Percentiles rank a stretch among this genome's conserved stretches.
Evolutionary conservation across 1,140 invertebrate genomes (phyloP).

Genomic region (Drosophila willistoni): DNA sequence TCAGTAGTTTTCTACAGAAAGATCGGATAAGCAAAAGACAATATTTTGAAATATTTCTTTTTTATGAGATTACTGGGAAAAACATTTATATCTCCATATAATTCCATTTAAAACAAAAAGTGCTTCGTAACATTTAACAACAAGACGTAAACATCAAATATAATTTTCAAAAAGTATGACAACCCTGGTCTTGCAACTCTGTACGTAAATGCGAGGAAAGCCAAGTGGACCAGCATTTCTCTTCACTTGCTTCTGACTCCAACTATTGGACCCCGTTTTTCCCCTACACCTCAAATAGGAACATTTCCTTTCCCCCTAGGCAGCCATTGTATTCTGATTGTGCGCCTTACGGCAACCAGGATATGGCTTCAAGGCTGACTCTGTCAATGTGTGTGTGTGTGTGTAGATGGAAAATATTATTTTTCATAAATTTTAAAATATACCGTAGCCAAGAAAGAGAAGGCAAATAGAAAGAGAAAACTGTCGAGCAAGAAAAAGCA

Average conservation of each 20-base stretch:
- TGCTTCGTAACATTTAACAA: too few relatives aligned
- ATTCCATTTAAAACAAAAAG: too few relatives aligned
- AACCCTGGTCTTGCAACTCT: slow-evolving; percentile 61
- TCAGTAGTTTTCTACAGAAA: too few relatives aligned
- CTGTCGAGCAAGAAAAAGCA: slow-evolving; percentile 14
- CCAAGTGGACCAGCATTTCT: slow-evolving; percentile 45
- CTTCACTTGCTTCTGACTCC: not conserved
- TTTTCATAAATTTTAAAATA: slow-evolving; percentile 82
- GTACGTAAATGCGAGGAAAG: slow-evolving; percentile 67
- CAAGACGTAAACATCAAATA: too few relatives aligned
- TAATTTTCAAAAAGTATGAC: slow-evolving; percentile 13
- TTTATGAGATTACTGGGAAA: too few relatives aligned
- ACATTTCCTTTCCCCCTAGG: slow-evolving; percentile 34
- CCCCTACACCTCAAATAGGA: not conserved
- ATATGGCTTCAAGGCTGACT: slow-evolving; percentile 40
- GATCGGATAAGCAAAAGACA: too few relatives aligned
- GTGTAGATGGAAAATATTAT: slow-evolving; percentile 78
- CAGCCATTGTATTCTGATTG: slow-evolving; percentile 80
- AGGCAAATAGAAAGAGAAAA: slow-evolving; percentile 14
- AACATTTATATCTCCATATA: too few relatives aligned
- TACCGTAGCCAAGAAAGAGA: slow-evolving; percentile 43
- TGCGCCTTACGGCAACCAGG: slow-evolving; percentile 62
- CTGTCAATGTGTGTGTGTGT: slow-evolving; percentile 24
- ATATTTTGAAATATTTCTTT: too few relatives aligned
- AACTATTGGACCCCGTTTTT: not conserved